Percentiles rank a stretch among this genome's conserved stretches.
phyloP scores from a whole-genome alignment of 1,140 invertebrate genomes.

The Calephelis nemesis region DNA sequence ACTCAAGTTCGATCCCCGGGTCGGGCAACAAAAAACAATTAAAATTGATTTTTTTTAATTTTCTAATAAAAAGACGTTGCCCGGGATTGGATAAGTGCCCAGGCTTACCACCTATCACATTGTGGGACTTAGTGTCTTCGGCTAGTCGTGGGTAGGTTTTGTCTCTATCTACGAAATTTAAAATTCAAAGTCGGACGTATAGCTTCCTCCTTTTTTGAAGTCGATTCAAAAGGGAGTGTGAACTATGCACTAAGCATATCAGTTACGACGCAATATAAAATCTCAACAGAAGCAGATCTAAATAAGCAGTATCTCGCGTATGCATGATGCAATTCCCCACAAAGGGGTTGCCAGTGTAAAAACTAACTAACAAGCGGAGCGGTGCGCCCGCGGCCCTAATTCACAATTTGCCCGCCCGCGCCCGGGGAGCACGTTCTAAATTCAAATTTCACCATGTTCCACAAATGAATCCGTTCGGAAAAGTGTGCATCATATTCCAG shows the following conservation, averaged over 20 bases:
- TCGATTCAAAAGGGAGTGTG: background rate
- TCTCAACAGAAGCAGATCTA: conserved; percentile 35
- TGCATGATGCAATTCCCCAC: conserved; percentile 60
- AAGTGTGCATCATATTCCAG: conserved; percentile 42
- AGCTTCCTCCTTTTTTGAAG: too few relatives aligned
- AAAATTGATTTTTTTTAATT: too few relatives aligned
- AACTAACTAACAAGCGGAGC: conserved; percentile 69
- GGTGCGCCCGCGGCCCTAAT: conserved; percentile 55
- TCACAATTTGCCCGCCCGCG: conserved; percentile 57
- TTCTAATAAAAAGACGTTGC: too few relatives aligned
- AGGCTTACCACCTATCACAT: too few relatives aligned
- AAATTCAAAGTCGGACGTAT: too few relatives aligned
- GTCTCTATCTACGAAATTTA: too few relatives aligned
- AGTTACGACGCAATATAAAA: conserved; percentile 22
- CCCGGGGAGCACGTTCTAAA: conserved; percentile 48
- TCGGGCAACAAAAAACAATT: too few relatives aligned
- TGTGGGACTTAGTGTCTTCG: too few relatives aligned
- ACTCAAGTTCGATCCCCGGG: too few relatives aligned
- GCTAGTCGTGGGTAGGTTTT: too few relatives aligned
- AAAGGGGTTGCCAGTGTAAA: conserved; percentile 64
- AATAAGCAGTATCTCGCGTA: conserved; percentile 38
- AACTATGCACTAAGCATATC: background rate
- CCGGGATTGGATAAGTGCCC: too few relatives aligned
- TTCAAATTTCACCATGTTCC: conserved; percentile 56
- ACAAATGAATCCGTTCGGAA: conserved; percentile 57